Evolutionary conservation across 2,113 vertebrate species (phyloP), one percentile per base, ranked within the genome.

Genomic region (Panthera leo): DNA sequence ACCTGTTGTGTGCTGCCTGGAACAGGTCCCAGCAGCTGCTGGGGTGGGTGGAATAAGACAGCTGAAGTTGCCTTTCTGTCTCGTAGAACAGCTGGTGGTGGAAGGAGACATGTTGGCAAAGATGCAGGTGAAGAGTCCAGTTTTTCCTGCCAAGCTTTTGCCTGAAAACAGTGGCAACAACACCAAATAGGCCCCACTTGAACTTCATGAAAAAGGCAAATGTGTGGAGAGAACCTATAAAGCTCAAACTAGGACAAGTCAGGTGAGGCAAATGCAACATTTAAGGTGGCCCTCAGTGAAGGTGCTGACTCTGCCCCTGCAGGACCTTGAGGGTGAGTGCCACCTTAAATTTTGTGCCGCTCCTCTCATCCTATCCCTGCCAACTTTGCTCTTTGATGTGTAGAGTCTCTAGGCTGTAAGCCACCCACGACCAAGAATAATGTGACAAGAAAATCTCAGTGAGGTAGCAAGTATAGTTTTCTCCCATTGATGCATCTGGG

Each of bases 11-110:
- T n/a, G 4, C 34, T 25, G 10, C 75, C 45, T 95, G 88, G 80
- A 92, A 51, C 45, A 58, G 27, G 42, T n/a, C 88, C 80, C 70
- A 29, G 85, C 97, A 98, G 96, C 96, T 97, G 95, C 88, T 84
- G 48, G 84, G 4, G 48, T 71, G 84, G 88, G 88, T 21, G 65
- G 88, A 55, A 16, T 45, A 29, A 80, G 93, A 95, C 97, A 98
- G 97, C 93, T 97, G 97, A 96, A 6, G 1, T 36, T 29, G 92
- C 45, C 87, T 86, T 29, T 83, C 51, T 71, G 89, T 73, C 84
- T 92, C 10, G 36, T 1, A 8, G n/a, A 94, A 71, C 96, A 98
- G 93, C 91, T 5, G 70, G 80, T 70, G 36, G 63, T 31, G 18
- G 36, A 85, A 67, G 73, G 15, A 95, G n/a, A 84, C 86, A 8